Evolutionary conservation across 2,888 invertebrate species (phyloP), one percentile per base, ranked within the genome.

Genomic region (Erpobdella octoculata): DNA sequence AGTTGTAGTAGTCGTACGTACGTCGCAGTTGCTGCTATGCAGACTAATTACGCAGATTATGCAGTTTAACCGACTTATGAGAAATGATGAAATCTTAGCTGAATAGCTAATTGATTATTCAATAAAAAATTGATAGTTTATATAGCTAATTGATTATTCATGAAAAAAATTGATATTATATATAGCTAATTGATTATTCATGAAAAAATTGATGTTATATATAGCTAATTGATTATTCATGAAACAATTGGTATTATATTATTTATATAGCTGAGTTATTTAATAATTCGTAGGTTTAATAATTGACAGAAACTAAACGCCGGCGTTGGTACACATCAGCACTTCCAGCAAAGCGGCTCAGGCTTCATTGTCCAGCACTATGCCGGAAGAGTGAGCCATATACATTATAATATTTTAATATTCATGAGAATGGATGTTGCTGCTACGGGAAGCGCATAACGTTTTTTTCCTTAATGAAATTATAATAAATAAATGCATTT

Each of bases 331-430:
- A 80, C 80, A 46, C 87, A 88, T 79, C 85, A 86, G 61, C 88
- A 89, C 79, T 89, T 86, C 78, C 86, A 86, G 76, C 83, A 81
- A 33, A 84, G 85, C 61, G 84, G 83, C 71, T 77, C 77, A 46
- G 82, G 81, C 8, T 89, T 89, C 78, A 82, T 87, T 33, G 85
- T 89, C 72, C 86, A 86, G 75, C 89, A 89, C 79, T 89, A 89
- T 79, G 89, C 89, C 28, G 89, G 89, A n/a, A 86, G 87, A 78
- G 88, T 88, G 35, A 31, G 70, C 46, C 46, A 53, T 1, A 53
- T 15, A 53, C 8, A 25, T 53, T 25, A 25, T 41, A 41, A 41
- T 41, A 12, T 53, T 53, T 53, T 53, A 53, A 53, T 25, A 5
- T 6, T n/a, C n/a, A n/a, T n/a, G n/a, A n/a, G n/a, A n/a, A n/a